phyloP scores from a whole-genome alignment of 2,113 vertebrate genomes.

The Python bivittatus region DNA sequence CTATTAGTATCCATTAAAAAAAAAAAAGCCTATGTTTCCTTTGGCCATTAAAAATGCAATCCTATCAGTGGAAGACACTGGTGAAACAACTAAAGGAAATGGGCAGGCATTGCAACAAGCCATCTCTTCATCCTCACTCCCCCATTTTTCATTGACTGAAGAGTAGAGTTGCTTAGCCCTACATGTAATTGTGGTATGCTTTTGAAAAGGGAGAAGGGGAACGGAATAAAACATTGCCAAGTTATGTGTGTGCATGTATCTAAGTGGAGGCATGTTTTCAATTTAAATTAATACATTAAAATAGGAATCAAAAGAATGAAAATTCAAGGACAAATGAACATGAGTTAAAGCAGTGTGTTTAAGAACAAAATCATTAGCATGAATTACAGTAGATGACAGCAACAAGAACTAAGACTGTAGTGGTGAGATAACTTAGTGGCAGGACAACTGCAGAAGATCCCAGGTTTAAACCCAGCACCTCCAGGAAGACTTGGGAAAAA shows the following conservation, averaged over 20 bases:
- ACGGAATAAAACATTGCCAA: neutral
- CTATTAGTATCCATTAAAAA: neutral
- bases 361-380: neutral
- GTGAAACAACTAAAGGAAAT: neutral
- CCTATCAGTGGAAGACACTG: neutral
- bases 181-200: neutral
- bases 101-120: neutral
- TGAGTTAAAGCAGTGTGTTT: conserved; percentile 3
- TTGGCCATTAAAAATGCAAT: neutral
- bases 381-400: neutral
- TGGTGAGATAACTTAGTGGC: neutral
- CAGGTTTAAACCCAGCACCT: neutral
- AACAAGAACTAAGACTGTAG: neutral
- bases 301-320: neutral
- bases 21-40: neutral
- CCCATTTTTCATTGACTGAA: neutral
- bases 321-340: neutral
- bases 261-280: neutral
- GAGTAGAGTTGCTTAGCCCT: neutral
- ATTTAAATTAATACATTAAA: neutral
- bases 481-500: neutral
- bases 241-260: neutral
- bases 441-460: neutral
- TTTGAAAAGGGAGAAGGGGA: neutral
- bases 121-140: neutral